phyloP scores from a whole-genome alignment of 2,888 invertebrate genomes.

The Cryptus armator region DNA sequence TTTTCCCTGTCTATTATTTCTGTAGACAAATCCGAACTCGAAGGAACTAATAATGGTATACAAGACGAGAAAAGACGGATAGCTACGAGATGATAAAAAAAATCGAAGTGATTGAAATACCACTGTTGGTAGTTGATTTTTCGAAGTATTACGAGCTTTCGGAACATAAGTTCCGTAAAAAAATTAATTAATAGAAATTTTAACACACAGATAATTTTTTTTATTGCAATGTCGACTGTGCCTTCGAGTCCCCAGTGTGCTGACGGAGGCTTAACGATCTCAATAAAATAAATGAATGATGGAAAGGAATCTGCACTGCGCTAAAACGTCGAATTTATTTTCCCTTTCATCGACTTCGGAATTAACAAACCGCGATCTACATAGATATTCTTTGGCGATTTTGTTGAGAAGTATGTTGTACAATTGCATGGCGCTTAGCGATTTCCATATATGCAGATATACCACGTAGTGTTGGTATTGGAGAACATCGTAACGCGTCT shows the following conservation, averaged over 20 bases:
- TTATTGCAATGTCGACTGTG: too few relatives aligned
- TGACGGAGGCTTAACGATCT: neutral
- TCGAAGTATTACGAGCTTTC: too few relatives aligned
- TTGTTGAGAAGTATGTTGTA: slow-evolving; percentile 7
- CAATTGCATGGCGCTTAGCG: slow-evolving; percentile 22
- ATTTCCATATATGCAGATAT: slow-evolving; percentile 55
- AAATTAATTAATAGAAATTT: too few relatives aligned
- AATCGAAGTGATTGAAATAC: neutral
- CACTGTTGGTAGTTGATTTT: too few relatives aligned
- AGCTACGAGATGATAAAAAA: neutral
- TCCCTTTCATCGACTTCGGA: neutral
- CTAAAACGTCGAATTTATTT: neutral
- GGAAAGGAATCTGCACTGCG: neutral
- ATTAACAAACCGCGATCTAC: neutral
- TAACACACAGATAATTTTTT: too few relatives aligned
- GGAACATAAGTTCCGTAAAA: too few relatives aligned
- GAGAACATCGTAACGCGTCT: slow-evolving; percentile 25
- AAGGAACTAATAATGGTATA: neutral
- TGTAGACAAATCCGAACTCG: neutral
- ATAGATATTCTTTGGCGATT: slow-evolving; percentile 31
- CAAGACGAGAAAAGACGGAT: neutral
- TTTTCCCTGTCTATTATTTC: neutral
- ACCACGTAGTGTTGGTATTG: neutral
- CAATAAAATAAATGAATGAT: neutral
- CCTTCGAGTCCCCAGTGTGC: too few relatives aligned